Evolutionary conservation across 1,140 invertebrate species (phyloP).

Genomic region (Ooceraea biroi): DNA sequence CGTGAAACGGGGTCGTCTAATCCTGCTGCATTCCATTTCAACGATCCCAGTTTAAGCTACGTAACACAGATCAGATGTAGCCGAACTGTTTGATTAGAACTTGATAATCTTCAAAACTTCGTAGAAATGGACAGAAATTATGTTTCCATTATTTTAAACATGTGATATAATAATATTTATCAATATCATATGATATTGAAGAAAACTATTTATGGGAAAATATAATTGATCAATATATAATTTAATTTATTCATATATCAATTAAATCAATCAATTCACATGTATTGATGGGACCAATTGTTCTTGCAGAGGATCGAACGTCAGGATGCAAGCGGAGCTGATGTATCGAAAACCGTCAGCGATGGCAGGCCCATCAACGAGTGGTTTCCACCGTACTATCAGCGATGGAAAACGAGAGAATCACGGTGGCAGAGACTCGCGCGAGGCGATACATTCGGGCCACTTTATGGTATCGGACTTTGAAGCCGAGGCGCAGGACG

Average conservation of each 20-base stretch:
- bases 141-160: too few relatives aligned
- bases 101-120: not conserved
- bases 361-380: conserved; percentile 57
- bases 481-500: conserved; percentile 96
- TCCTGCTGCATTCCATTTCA: conserved; percentile 16
- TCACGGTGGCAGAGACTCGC: conserved; percentile 71
- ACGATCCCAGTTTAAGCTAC: conserved; percentile 8
- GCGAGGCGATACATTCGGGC: conserved; percentile 97
- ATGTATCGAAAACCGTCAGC: conserved; percentile 80
- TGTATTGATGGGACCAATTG: not conserved
- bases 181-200: too few relatives aligned
- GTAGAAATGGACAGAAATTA: too few relatives aligned
- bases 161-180: too few relatives aligned
- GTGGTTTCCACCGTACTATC: conserved; percentile 56
- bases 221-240: not conserved
- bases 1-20: conserved; percentile 65
- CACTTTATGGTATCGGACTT: conserved; percentile 99
- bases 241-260: not conserved
- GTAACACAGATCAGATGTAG: not conserved
- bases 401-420: conserved; percentile 56
- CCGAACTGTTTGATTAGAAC: not conserved
- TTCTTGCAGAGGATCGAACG: not conserved
- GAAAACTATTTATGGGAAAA: not conserved
- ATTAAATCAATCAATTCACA: not conserved
- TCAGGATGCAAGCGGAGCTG: conserved; percentile 82